phyloP scores from a whole-genome alignment of 2,888 invertebrate species.

The Enchytraeus crypticus region DNA sequence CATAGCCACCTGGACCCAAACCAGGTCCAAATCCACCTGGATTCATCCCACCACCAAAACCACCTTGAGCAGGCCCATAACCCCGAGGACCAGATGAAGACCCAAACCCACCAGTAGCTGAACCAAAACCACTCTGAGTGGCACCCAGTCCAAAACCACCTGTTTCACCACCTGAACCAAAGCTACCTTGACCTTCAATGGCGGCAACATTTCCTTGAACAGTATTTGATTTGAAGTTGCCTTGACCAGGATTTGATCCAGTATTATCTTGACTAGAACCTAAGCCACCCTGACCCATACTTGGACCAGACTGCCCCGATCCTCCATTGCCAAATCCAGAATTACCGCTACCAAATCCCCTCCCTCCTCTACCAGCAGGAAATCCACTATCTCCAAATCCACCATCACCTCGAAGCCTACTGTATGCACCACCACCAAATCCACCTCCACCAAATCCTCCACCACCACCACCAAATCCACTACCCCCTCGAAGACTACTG shows the following conservation, averaged over 20 bases:
- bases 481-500: background rate
- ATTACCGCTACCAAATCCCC: constrained; percentile 14
- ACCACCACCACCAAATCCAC: constrained; percentile 2
- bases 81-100: constrained; percentile 2
- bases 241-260: background rate
- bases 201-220: background rate
- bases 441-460: constrained; percentile 16
- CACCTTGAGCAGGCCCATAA: constrained; percentile 6
- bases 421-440: constrained; percentile 6
- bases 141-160: constrained; percentile 7
- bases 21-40: constrained; percentile 3
- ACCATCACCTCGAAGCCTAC: background rate
- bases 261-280: too few species aligned
- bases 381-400: background rate
- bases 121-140: too few species aligned
- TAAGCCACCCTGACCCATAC: too few species aligned
- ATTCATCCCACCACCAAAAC: constrained; percentile 20
- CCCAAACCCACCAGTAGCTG: too few species aligned
- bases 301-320: too few species aligned
- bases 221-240: constrained; percentile 2
- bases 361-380: constrained; percentile 11
- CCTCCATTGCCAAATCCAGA: too few species aligned
- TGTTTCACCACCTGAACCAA: constrained; percentile 5
- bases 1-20: background rate
- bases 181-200: constrained; percentile 5